Evolutionary conservation across 2,888 invertebrate genomes (phyloP), one percentile per base, ranked within the genome.

Genomic region (Synergus itoensis): DNA sequence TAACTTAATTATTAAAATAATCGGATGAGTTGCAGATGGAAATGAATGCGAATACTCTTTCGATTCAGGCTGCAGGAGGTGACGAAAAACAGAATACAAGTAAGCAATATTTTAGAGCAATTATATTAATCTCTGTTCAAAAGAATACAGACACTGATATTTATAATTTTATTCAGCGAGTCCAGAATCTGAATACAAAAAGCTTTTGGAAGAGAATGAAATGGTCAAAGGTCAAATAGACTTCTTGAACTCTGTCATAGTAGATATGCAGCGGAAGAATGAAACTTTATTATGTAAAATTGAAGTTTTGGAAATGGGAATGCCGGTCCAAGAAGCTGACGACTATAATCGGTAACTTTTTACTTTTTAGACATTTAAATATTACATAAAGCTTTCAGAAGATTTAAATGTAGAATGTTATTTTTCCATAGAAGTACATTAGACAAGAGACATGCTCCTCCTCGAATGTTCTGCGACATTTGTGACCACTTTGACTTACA

Each of bases 401-500:
- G 3, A 41, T 11, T 36, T 67, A 12, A 62, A 73, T 45, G 40
- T 57, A 64, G 9, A 77, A 64, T 75, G 18, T 53, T 36, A 21
- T 78, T 45, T 60, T 40, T 63, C 73, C 36, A 78, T 16, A 82
- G 82, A 57, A 65, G 77, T 69, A 83, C 85, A 77, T 87, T 92
- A 80, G 91, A 92, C 16, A 91, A 91, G 80, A 90, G 92, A 82
- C 87, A 88, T 83, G 87, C 94, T 28, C 97, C 98, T 63, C 97
- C 97, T 63, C 95, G 99, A 40, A 93, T 97, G 89, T 99, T 98
- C 94, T 99, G 99, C 94, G 99, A 99, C 94, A 99, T 99, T 88
- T 99, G 99, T 92, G 99, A 99, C 93, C 95, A 95, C 91, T 99
- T 99, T 93, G 99, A 99, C 93, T 94, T 96, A 79, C 99, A 99